Base-by-base conservation (phyloP, 2,113 vertebrate species). In the Hippocampus abdominalis region DNA sequence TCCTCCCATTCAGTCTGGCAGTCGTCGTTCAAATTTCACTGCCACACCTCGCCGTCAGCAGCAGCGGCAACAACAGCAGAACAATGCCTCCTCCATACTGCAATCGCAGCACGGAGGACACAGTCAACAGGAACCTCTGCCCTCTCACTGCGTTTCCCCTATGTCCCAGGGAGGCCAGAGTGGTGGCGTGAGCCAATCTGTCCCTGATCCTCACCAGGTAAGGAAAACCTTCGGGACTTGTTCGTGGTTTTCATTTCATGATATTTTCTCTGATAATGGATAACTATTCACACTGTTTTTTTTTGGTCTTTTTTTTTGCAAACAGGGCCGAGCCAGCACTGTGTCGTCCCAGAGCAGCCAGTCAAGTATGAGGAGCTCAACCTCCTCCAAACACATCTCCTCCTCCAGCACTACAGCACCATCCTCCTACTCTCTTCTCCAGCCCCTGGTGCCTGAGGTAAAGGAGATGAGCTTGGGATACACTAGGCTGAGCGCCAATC, bases 401-500 rank as follows among this genome's bases (percentile, higher is more conserved):
- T 86, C 89, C 63, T 83, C 88, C 69, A 83, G 77, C 63, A 66
- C 81, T 53, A 49, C 81, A 66, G 80, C 87, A 5, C 79, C 87
- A 78, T 86, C 87, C 81, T 90, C 89, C 73, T 90, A 90, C 84
- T 88, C 89, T 69, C 86, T 90, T 73, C 89, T 90, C 46, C 89
- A 90, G 78, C 88, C 88, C 72, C 77, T 90, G 88, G 85, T 90
- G 78, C 86, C 89, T 82, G 89, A 90, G 87, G 89, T 90, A 87
- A 90, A 90, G 89, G 89, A 90, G 87, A 83, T 90, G 88, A 88
- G 79, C 82, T 85, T 83, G 83, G 86, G 88, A 84, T 90, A 90
- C 89, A 89, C 89, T 87, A 89, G 89, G 81, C 89, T 90, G 88
- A 90, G 84, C 88, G 88, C 85, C 89, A 84, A 90, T 85, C 83